Percentiles rank a stretch among this genome's conserved stretches.
Evolutionary conservation across 2,113 vertebrate species (phyloP).

Genomic region (Callipepla californica): DNA sequence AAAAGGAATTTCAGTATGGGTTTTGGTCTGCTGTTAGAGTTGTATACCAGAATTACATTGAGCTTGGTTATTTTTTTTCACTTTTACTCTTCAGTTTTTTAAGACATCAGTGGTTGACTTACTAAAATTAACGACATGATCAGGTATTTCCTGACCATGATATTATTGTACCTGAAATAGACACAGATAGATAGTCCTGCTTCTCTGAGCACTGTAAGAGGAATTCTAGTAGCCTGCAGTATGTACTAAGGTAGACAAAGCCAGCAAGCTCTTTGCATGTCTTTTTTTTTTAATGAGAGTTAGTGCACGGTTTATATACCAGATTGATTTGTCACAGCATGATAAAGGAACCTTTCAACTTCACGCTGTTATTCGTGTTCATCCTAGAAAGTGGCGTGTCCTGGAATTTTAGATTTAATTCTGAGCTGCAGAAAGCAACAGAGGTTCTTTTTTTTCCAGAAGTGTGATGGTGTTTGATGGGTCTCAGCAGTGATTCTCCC

Average conservation of each 20-base stretch:
- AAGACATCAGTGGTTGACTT: neutral
- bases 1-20: neutral
- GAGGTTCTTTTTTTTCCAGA: neutral
- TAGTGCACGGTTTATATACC: rapidly evolving
- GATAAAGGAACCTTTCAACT: neutral
- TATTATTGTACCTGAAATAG: neutral
- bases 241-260: neutral
- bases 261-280: neutral
- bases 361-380: neutral
- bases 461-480: neutral
- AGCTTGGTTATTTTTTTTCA: neutral
- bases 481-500: neutral
- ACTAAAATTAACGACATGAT: neutral
- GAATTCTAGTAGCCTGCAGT: neutral
- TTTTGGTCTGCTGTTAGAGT: neutral
- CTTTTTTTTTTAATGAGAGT: neutral
- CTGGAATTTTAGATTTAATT: neutral
- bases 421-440: neutral
- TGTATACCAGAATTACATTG: neutral
- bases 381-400: neutral
- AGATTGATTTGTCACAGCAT: neutral
- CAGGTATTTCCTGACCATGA: neutral
- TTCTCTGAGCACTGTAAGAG: neutral
- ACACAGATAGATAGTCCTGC: neutral
- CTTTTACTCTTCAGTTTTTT: neutral